Base-by-base conservation (phyloP, 2,113 vertebrate genomes). In the Petrocephalus microphthalmus region DNA sequence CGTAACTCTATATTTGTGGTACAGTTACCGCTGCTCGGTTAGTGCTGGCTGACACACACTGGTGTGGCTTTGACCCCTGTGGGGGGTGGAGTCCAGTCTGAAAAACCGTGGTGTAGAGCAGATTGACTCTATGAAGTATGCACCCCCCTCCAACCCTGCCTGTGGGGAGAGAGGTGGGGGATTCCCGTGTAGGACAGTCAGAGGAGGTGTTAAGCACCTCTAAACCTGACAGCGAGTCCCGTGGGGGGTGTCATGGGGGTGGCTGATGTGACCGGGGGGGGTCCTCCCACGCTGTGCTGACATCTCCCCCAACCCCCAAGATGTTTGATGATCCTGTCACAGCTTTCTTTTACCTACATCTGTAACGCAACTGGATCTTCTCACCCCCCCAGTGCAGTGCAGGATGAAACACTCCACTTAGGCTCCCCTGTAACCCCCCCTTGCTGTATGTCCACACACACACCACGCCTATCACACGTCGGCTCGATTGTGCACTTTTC, bases 1-100 rank as follows among this genome's bases (percentile, higher is more conserved):
- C 91, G 94, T 94, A 94, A 95, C 91, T 60, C 71, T 90, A 95
- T 94, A 94, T 90, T 78, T 6, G 88, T 89, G 93, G 90, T 95
- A 91, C 90, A 89, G 92, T 95, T 95, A 91, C 93, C 87, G 88
- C 13, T 15, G 90, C 90, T 74, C 85, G 78, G 86, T 74, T 10
- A 88, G 89, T 83, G 49, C 20, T 29, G 0, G 56, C 45, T 84
- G 90, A 90, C 89, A 89, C 83, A 2, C 86, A 90, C 87, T 91
- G 90, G 56, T 88, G 90, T 92, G 91, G 92, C 92, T 92, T 29
- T 57, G 91, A 91, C 90, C 89, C 86, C 20, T 71, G 74, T 42
- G 87, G 89, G 88, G 19, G 10, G 87, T 88, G 88, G 19, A 6
- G 33, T 71, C 22, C 22, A 33, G 45, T 71, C 20, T 64, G 81